Conservation (phyloP, 2,113 vertebrate genomes). For the Oreochromis spilurus region DNA sequence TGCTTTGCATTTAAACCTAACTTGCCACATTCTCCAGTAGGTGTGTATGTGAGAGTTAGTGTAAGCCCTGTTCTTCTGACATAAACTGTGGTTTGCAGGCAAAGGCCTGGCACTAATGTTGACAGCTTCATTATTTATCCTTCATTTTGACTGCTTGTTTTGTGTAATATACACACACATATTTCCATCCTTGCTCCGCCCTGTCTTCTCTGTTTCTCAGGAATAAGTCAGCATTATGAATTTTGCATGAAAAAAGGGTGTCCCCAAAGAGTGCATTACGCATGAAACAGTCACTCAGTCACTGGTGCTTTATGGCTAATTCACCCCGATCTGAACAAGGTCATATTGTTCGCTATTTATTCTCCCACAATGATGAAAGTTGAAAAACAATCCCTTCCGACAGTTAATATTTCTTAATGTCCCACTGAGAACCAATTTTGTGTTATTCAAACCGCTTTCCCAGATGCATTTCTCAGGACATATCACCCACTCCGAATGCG, state of each 20-base stretch:
- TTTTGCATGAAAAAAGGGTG: slow-evolving; percentile 46
- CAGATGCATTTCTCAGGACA: slow-evolving; percentile 2
- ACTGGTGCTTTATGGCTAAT: slow-evolving; percentile 23
- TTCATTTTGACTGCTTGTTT: slow-evolving; percentile 52
- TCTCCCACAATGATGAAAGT: slow-evolving; percentile 33
- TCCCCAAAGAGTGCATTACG: slow-evolving; percentile 32
- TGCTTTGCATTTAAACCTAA: background rate
- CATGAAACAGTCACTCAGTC: slow-evolving; percentile 52
- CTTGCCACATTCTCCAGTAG: background rate
- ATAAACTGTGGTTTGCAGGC: slow-evolving; percentile 45
- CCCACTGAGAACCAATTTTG: slow-evolving; percentile 4
- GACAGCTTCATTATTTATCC: slow-evolving; percentile 51
- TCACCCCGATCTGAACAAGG: slow-evolving; percentile 31
- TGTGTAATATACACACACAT: slow-evolving; percentile 30
- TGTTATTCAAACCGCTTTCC: slow-evolving; percentile 27
- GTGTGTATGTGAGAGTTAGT: slow-evolving; percentile 6
- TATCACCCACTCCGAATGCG: background rate
- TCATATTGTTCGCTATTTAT: slow-evolving; percentile 57
- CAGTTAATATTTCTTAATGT: slow-evolving; percentile 46
- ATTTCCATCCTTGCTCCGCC: slow-evolving; percentile 28
- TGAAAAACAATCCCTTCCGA: slow-evolving; percentile 20
- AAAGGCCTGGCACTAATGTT: slow-evolving; percentile 24
- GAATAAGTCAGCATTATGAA: slow-evolving; percentile 51
- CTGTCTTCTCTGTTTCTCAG: slow-evolving; percentile 33
- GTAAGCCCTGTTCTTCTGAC: background rate